These are phyloP conservation scores for Drosophila meridiana DNA, from an alignment of 2,888 invertebrate species.

Conservation along the genomic window DNA sequence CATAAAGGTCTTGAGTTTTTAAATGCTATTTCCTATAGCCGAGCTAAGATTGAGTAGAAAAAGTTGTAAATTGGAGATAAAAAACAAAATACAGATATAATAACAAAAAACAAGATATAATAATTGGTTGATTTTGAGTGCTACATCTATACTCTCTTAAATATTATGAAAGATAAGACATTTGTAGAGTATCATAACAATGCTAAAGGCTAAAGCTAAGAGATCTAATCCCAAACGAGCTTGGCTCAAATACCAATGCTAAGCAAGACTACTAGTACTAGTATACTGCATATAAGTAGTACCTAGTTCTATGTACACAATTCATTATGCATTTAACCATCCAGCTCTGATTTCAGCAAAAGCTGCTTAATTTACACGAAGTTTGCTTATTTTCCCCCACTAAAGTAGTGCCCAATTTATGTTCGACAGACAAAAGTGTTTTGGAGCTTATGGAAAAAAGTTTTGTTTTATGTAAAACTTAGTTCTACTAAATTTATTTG, in stretches of 20 bases:
- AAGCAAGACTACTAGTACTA: background rate
- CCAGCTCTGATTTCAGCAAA: background rate
- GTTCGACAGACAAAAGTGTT: background rate
- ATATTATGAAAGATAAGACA: too few relatives aligned
- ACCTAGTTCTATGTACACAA: background rate
- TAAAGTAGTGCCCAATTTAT: slow-evolving; percentile 7
- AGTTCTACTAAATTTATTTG: background rate
- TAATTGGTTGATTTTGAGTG: too few relatives aligned
- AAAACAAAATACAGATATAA: too few relatives aligned
- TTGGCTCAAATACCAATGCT: background rate
- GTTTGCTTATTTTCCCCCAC: background rate
- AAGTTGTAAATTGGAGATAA: too few relatives aligned
- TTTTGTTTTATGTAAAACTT: slow-evolving; percentile 3
- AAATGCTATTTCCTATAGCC: background rate
- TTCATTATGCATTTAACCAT: background rate
- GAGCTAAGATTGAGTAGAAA: background rate
- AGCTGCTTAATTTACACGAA: background rate
- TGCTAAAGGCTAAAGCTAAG: background rate
- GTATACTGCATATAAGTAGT: background rate
- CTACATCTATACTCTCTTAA: too few relatives aligned
- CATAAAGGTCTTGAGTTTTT: background rate
- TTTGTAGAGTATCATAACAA: too few relatives aligned
- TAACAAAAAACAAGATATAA: too few relatives aligned
- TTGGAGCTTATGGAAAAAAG: background rate
- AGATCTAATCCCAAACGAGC: background rate